Percentiles rank a stretch among this genome's conserved stretches.
These are phyloP conservation scores for Cloeon dipterum DNA, from an alignment of 2,888 invertebrate species.

Conservation along the genomic window DNA sequence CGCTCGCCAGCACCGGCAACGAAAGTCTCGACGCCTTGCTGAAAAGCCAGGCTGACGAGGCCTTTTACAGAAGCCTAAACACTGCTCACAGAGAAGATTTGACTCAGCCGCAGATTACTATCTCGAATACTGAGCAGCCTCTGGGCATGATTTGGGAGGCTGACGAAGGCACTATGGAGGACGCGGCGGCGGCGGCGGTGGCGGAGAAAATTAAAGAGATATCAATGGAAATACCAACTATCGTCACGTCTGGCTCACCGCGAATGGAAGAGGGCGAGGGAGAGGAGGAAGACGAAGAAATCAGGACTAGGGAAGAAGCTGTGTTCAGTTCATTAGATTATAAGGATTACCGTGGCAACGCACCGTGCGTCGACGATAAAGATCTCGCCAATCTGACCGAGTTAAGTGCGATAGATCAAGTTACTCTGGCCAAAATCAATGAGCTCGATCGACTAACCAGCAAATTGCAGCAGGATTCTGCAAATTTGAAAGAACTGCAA, in stretches of 20 bases:
- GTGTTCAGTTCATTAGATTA: slow-evolving; percentile 55
- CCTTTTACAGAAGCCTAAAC: slow-evolving; percentile 69
- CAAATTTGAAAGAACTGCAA: slow-evolving; percentile 51
- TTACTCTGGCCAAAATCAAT: slow-evolving; percentile 52
- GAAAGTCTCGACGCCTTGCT: no score
- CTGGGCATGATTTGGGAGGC: slow-evolving; percentile 72
- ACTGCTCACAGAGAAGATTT: slow-evolving; percentile 67
- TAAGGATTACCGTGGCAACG: slow-evolving; percentile 51
- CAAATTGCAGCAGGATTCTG: slow-evolving; percentile 54
- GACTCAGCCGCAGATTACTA: not conserved
- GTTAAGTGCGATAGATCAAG: slow-evolving; percentile 52
- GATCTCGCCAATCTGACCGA: slow-evolving; percentile 52
- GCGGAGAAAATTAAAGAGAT: slow-evolving; percentile 8
- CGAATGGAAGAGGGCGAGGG: slow-evolving; percentile 20
- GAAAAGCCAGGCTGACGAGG: slow-evolving; percentile 45
- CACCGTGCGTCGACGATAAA: slow-evolving; percentile 51
- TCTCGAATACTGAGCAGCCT: slow-evolving; percentile 21
- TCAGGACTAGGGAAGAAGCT: slow-evolving; percentile 22
- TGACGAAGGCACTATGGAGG: slow-evolving; percentile 28
- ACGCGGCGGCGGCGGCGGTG: slow-evolving; percentile 10
- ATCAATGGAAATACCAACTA: slow-evolving; percentile 8
- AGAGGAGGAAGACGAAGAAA: slow-evolving; percentile 17
- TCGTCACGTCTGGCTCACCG: slow-evolving; percentile 7
- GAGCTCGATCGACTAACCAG: slow-evolving; percentile 53
- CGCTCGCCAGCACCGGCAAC: not conserved